Percentiles rank a stretch among this genome's conserved stretches.
These are phyloP conservation scores for Pycnomerus fuliginosus DNA, from an alignment of 2,888 invertebrate species.

Conservation along the genomic window DNA sequence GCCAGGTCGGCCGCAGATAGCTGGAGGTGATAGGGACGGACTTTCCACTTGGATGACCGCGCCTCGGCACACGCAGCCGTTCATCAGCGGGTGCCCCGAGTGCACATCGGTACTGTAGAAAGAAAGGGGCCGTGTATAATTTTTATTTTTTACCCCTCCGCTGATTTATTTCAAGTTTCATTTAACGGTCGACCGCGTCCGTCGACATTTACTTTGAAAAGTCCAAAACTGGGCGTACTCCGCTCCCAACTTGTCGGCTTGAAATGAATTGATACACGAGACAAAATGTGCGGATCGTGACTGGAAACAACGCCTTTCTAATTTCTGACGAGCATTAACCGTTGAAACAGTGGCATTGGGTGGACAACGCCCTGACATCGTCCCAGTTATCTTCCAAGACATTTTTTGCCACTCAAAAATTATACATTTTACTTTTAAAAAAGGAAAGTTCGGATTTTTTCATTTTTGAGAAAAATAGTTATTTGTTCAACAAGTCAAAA, in stretches of 20 bases:
- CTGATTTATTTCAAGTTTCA: no score
- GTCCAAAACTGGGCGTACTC: constrained; percentile 17
- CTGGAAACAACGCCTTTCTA: constrained; percentile 44
- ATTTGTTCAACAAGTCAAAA: no score
- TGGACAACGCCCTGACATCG: no score
- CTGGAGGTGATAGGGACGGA: constrained; percentile 32
- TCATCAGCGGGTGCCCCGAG: constrained; percentile 23
- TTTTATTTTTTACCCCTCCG: no score
- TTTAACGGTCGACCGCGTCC: constrained; percentile 21
- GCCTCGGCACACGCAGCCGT: constrained; percentile 30
- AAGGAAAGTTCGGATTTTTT: no score
- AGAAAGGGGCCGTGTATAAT: no score
- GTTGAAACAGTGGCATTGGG: no score
- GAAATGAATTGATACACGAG: constrained; percentile 6
- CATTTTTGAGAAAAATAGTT: no score
- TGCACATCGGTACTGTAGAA: constrained; percentile 11
- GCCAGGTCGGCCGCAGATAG: constrained; percentile 32
- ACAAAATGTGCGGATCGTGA: constrained; percentile 41
- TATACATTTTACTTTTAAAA: no score
- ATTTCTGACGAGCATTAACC: no score
- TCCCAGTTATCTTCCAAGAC: no score
- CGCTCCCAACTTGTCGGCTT: neutral
- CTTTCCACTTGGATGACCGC: constrained; percentile 37
- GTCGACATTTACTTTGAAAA: constrained; percentile 19
- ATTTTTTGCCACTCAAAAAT: no score